These are phyloP conservation scores for Monochamus alternatus DNA, from an alignment of 2,888 invertebrate species.

Conservation along the genomic window DNA sequence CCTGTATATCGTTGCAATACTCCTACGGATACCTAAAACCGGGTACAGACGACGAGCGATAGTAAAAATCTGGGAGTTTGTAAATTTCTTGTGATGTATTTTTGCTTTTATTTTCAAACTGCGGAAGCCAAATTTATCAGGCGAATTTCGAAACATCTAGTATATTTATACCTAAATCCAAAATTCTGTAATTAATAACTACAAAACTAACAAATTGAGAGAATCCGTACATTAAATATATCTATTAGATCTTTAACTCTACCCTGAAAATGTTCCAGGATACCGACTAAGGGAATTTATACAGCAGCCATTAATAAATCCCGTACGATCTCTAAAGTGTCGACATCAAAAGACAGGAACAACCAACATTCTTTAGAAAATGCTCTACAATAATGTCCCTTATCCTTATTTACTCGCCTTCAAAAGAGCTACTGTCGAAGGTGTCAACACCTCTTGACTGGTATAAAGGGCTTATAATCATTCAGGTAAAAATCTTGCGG, in stretches of 20 bases:
- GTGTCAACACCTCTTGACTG: conserved; percentile 55
- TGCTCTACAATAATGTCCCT: conserved; percentile 45
- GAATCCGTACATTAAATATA: background rate
- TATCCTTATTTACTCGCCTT: conserved; percentile 43
- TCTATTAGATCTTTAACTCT: background rate
- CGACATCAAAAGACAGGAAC: conserved; percentile 3
- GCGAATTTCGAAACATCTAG: no score
- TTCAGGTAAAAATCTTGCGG: conserved; percentile 49
- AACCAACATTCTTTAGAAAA: conserved; percentile 40
- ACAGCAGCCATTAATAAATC: background rate
- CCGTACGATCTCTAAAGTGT: background rate
- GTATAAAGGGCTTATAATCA: conserved; percentile 36
- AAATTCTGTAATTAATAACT: no score
- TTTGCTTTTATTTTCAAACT: no score
- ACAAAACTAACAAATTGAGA: background rate
- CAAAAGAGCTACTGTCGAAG: conserved; percentile 45
- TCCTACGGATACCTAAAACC: no score
- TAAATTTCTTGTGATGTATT: no score
- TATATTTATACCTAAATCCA: no score
- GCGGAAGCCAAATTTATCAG: no score
- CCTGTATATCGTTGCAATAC: no score
- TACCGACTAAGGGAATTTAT: background rate
- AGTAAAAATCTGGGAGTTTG: no score
- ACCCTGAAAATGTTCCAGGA: background rate
- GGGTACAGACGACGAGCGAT: no score